Evolutionary conservation across 2,113 vertebrate genomes (phyloP).

Genomic region (Phrynocephalus versicolor): DNA sequence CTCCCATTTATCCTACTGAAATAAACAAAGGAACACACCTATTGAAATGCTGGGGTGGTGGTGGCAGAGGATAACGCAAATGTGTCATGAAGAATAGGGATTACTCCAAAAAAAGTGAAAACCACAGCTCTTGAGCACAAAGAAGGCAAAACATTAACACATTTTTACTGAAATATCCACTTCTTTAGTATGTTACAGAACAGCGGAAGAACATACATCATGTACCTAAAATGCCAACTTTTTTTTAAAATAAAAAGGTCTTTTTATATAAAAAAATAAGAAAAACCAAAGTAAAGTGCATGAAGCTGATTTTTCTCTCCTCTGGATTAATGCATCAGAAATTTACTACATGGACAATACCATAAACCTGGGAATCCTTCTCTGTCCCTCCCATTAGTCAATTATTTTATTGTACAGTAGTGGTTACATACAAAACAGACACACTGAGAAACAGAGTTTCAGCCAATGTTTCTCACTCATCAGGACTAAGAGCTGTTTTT

Average conservation of each 20-base stretch:
- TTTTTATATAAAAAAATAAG: slow-evolving; percentile 70
- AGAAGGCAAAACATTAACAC: slow-evolving; percentile 66
- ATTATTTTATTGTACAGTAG: slow-evolving; percentile 30
- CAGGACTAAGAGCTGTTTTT: slow-evolving; percentile 32
- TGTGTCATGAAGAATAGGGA: fast-evolving
- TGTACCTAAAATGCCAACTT: slow-evolving; percentile 73
- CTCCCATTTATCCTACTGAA: not conserved
- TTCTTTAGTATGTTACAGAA: slow-evolving; percentile 81
- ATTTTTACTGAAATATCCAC: slow-evolving; percentile 81
- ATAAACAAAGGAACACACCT: not conserved
- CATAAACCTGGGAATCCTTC: slow-evolving; percentile 42
- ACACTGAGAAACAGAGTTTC: slow-evolving; percentile 1
- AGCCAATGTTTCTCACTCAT: slow-evolving; percentile 27
- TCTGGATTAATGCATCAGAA: slow-evolving; percentile 53
- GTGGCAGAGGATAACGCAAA: not conserved
- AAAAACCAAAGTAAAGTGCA: slow-evolving; percentile 83
- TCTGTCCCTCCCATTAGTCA: slow-evolving; percentile 38
- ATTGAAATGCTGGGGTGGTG: not conserved
- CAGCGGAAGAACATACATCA: slow-evolving; percentile 70
- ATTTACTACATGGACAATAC: slow-evolving; percentile 38
- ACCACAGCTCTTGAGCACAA: slow-evolving; percentile 50
- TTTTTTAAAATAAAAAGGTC: slow-evolving; percentile 74
- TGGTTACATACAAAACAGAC: slow-evolving; percentile 42
- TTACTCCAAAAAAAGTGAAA: slow-evolving; percentile 23
- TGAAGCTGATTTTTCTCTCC: slow-evolving; percentile 60